phyloP scores from a whole-genome alignment of 2,113 vertebrate genomes.

The Rhipidura dahli region DNA sequence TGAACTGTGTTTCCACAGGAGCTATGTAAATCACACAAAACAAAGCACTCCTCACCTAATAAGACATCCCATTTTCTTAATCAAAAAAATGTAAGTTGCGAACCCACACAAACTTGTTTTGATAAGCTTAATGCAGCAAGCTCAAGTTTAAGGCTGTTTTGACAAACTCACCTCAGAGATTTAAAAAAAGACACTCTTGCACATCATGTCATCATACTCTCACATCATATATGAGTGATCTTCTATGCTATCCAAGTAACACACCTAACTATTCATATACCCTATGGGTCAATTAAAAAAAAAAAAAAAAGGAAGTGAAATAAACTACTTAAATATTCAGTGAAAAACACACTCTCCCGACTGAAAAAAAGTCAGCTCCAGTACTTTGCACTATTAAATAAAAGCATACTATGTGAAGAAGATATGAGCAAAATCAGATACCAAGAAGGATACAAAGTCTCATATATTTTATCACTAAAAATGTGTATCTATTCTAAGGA shows the following conservation, averaged over 20 bases:
- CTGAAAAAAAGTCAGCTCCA: neutral
- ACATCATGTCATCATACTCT: constrained; percentile 10
- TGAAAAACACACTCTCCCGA: neutral
- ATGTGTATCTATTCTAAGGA: neutral
- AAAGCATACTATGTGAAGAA: neutral
- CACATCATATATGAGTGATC: neutral
- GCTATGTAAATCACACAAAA: neutral
- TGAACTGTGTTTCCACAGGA: constrained; percentile 19
- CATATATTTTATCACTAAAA: neutral
- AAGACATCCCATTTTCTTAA: constrained; percentile 52
- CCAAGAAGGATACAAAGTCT: neutral
- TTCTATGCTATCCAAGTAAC: neutral
- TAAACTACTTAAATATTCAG: neutral
- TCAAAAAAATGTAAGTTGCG: constrained; percentile 29
- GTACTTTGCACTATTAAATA: neutral
- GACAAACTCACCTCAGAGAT: constrained; percentile 55
- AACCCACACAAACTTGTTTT: constrained; percentile 51
- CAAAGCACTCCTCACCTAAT: constrained; percentile 58
- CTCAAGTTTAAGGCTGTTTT: constrained; percentile 48
- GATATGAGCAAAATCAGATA: neutral
- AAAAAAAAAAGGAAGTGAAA: neutral
- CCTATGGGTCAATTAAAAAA: neutral
- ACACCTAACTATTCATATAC: neutral
- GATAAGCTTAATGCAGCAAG: constrained; percentile 67
- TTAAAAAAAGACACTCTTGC: constrained; percentile 34